phyloP scores from a whole-genome alignment of 2,797 vertebrate species.

The Melanotaenia maccullochi region DNA sequence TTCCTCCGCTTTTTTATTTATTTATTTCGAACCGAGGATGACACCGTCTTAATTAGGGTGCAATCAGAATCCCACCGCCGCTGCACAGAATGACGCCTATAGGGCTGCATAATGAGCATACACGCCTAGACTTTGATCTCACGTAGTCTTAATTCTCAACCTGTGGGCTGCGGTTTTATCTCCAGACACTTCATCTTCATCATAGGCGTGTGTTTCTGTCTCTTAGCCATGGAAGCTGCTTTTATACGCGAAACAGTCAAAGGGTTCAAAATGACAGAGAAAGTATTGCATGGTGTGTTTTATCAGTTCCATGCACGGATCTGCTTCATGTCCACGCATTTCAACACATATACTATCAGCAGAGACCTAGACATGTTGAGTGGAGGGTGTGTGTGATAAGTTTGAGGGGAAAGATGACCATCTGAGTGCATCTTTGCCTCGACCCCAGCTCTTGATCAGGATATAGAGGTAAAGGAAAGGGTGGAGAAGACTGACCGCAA shows the following conservation, averaged over 20 bases:
- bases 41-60: conserved; percentile 59
- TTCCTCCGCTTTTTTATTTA: conserved; percentile 19
- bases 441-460: not conserved
- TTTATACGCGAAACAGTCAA: not conserved
- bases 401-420: not conserved
- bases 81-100: conserved; percentile 42
- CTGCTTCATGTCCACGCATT: not conserved
- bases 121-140: conserved; percentile 67
- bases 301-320: not conserved
- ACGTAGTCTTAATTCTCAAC: conserved; percentile 41
- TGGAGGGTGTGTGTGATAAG: not conserved
- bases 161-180: conserved; percentile 51
- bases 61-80: conserved; percentile 39
- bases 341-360: not conserved
- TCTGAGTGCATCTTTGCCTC: conserved; percentile 10
- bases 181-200: conserved; percentile 43
- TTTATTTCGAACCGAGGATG: conserved; percentile 29
- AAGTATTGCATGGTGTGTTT: not conserved
- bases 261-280: not conserved
- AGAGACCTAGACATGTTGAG: not conserved
- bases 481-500: not conserved
- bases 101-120: conserved; percentile 59
- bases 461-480: not conserved
- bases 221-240: conserved; percentile 5
- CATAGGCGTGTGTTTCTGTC: conserved; percentile 12